A percentile compares a stretch with the other conserved stretches of the same genome.
phyloP scores from a whole-genome alignment of 2,797 vertebrate species.

The Emydoidea blandingii region DNA sequence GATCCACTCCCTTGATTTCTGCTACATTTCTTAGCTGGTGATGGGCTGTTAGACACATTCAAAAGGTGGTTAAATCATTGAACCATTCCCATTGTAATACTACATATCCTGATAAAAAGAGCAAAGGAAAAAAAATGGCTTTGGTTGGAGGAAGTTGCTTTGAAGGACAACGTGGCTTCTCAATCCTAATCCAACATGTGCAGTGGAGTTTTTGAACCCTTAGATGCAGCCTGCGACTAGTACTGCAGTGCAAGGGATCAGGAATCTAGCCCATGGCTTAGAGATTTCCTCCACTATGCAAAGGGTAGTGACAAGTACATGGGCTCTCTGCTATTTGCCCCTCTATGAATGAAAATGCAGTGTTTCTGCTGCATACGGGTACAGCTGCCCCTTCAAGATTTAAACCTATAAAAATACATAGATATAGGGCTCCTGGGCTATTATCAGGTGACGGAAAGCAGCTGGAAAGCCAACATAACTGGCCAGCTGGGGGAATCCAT shows the following conservation, averaged over 20 bases:
- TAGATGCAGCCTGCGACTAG: background rate
- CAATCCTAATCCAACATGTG: accelerated
- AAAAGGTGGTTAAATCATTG: background rate
- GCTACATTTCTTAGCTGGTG: background rate
- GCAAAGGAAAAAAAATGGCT: background rate
- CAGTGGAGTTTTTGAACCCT: background rate
- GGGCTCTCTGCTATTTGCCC: background rate
- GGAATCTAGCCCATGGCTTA: background rate
- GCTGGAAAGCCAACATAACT: background rate
- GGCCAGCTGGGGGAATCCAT: background rate
- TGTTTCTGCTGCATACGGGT: background rate
- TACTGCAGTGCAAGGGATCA: background rate
- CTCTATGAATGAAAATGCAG: background rate
- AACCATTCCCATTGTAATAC: background rate
- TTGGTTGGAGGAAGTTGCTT: background rate
- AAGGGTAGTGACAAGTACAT: background rate
- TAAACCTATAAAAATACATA: background rate
- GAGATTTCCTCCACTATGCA: background rate
- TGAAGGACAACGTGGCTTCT: background rate
- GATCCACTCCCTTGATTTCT: constrained; percentile 20
- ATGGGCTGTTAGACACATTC: constrained; percentile 34
- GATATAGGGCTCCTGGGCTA: accelerated
- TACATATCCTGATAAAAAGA: constrained; percentile 26
- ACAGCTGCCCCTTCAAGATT: background rate
- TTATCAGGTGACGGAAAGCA: background rate